Evolutionary conservation across 1,140 invertebrate genomes (phyloP), one percentile per base, ranked within the genome.

Genomic region (Copidosoma floridanum): DNA sequence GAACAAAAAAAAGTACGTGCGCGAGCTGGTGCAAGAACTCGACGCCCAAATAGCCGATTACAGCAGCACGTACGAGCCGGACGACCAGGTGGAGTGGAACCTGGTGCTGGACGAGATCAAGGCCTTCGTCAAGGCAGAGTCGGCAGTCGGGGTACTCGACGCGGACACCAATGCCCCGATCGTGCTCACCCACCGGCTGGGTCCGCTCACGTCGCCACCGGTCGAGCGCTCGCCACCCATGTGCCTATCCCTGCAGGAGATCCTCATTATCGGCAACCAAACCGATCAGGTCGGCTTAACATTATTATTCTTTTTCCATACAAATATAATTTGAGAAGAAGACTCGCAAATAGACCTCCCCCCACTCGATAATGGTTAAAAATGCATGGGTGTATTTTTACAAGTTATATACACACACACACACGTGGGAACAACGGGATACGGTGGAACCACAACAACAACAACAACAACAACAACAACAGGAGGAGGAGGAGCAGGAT

Each of bases 31-130:
- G 38, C 87, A 89, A 80, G 94, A 97, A 79, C 81, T 97, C 69
- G 91, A 94, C 68, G 89, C 90, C 71, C 91, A 93, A 78, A 91
- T 93, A 78, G 91, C 93, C 73, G 95, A 98, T 74, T 98, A 98
- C 79, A 94, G 93, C 14, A 89, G 88, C 69, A 94, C 92, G 18
- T 95, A 98, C 81, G 94, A 98, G 78, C 94, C 95, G 10, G 95
- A 98, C 65, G 95, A 98, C 79, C 94, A 97, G 75, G 83, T 95
- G 66, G 95, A 98, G 80, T 98, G 96, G 96, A 92, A 89, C 55
- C 80, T 97, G 35, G 95, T 98, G 0, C 82, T 97, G 32, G 92
- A 93, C 65, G 95, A 98, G 82, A 95, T 98, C 62, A 94, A 94
- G 77, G 89, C 92, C 26, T 98, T 98, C 80, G 90, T 98, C 57